Conservation (phyloP, 2,113 vertebrate species). For the Bothrops jararaca region DNA sequence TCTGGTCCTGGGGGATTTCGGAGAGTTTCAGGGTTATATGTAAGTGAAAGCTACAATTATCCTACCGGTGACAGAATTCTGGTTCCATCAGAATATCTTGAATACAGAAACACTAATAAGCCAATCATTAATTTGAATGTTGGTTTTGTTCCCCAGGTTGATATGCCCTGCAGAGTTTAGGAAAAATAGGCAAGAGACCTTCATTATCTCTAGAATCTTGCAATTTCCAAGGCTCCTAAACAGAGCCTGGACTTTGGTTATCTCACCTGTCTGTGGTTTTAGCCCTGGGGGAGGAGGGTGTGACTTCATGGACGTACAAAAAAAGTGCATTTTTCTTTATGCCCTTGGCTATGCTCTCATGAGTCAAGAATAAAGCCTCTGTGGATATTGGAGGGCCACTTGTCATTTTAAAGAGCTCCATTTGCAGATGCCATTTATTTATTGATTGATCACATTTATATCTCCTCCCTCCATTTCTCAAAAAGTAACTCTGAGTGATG, state of each 20-base stretch:
- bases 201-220: not conserved
- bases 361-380: not conserved
- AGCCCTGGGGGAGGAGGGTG: not conserved
- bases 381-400: not conserved
- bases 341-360: not conserved
- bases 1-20: not conserved
- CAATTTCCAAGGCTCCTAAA: not conserved
- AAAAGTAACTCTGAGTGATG: not conserved
- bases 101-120: not conserved
- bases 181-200: not conserved
- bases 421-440: not conserved
- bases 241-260: not conserved
- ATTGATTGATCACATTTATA: not conserved
- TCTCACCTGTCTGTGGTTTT: not conserved
- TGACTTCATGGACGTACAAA: too few relatives aligned
- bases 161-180: not conserved
- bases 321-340: not conserved
- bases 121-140: not conserved
- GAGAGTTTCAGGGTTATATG: not conserved
- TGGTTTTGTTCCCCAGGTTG: not conserved
- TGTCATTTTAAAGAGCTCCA: not conserved
- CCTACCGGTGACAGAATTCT: not conserved
- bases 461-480: not conserved
- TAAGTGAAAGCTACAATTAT: not conserved
- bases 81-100: not conserved